phyloP scores from a whole-genome alignment of 2,888 invertebrate genomes.

The Cyaniris semiargus region DNA sequence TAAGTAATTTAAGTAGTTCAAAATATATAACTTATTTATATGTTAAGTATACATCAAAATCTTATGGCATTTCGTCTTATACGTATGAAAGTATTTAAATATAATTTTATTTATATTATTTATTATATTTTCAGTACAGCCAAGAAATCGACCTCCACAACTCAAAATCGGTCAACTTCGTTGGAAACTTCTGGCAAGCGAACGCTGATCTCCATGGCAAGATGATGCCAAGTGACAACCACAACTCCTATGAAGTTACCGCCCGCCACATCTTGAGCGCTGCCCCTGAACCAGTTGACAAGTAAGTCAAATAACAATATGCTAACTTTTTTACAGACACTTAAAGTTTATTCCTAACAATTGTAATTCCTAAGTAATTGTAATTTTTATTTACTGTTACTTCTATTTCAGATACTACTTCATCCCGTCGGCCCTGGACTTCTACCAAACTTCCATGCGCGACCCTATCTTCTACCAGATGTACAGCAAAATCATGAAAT shows the following conservation, averaged over 20 bases:
- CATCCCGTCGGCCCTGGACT: conserved; percentile 82
- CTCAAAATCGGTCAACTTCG: conserved; percentile 72
- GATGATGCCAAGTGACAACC: conserved; percentile 53
- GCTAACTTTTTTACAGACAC: too few relatives aligned
- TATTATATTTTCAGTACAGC: conserved; percentile 54
- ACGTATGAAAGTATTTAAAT: neutral
- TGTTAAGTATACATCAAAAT: neutral
- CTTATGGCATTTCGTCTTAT: neutral
- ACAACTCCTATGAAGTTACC: conserved; percentile 81
- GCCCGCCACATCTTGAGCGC: conserved; percentile 68
- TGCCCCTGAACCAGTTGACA: conserved; percentile 43
- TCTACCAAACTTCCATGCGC: conserved; percentile 83
- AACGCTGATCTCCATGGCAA: conserved; percentile 73
- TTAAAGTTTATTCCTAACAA: too few relatives aligned
- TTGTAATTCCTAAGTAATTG: too few relatives aligned
- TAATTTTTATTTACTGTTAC: conserved; percentile 10
- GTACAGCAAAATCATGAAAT: conserved; percentile 81
- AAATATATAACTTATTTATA: neutral
- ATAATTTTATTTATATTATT: neutral
- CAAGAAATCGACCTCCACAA: conserved; percentile 59
- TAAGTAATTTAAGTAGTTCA: conserved; percentile 52
- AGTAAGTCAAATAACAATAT: conserved; percentile 38
- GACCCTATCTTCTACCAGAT: conserved; percentile 87
- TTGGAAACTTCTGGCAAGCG: conserved; percentile 67
- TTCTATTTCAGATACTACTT: conserved; percentile 59